Base-by-base conservation (phyloP, 2,113 vertebrate genomes). In the Microtus pennsylvanicus region DNA sequence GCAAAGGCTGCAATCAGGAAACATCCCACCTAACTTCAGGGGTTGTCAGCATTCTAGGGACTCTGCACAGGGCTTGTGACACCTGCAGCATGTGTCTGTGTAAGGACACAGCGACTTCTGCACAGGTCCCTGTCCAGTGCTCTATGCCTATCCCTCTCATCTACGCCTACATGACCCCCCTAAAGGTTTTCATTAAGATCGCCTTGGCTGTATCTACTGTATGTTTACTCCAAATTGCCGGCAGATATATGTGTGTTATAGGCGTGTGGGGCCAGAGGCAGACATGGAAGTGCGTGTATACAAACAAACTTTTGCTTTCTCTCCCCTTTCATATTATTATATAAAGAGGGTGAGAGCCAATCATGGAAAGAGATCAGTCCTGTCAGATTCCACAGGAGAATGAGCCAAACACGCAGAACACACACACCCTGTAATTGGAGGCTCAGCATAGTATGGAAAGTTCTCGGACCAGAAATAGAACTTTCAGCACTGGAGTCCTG, bases 1-100 rank as follows among this genome's bases (percentile, higher is more conserved):
- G 26, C 0, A 58, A n/a, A 16, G 47, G n/a, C 14, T 26, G 47
- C 1, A 0, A 1, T 35, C 9, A 1, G 3, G 33, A 81, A 85
- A 58, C 0, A 7, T 0, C 19, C 28, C 17, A 35, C 65, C 61
- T 21, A 35, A 82, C 24, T 72, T 24, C 67, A 52, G 9, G 6
- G 4, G 28, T 13, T 33, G 38, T 3, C 35, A 22, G 83, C 42
- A 33, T 17, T 35, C 42, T 5, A 12, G 19, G 83, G 38, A 50
- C 28, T 78, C 7, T 24, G 21, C 7, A 19, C 0, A 45, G 88
- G 28, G 22, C 6, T 0, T 10, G 35, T 10, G 72, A 21, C 2
- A 50, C 0, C 55, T 30, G 38, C n/a, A 0, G n/a, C 22, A 26
- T 47, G 35, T 12, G 67, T 30, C 74, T 69, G 28, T 22, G 1